These are phyloP conservation scores for Meloidogyne chitwoodi DNA, from an alignment of 1,140 invertebrate species.

Conservation along the genomic window DNA sequence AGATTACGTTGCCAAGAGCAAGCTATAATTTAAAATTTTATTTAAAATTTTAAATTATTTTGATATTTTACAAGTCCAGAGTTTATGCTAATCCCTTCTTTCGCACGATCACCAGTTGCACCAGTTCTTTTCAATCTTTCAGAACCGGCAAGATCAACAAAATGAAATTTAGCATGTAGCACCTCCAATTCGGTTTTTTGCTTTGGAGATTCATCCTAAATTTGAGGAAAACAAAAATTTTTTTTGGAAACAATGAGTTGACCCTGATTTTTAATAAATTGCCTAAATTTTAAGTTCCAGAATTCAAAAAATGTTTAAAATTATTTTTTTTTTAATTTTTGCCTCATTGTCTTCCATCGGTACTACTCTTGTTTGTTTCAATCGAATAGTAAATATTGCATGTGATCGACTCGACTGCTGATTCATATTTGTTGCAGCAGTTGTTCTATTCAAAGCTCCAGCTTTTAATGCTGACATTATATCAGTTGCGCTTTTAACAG, in stretches of 20 bases:
- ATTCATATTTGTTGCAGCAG: constrained; percentile 87
- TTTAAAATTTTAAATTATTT: background rate
- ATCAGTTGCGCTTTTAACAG: constrained; percentile 44
- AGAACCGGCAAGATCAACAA: constrained; percentile 65
- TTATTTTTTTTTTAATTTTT: constrained; percentile 2
- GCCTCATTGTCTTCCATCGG: constrained; percentile 20
- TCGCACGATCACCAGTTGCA: constrained; percentile 65
- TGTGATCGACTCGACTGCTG: constrained; percentile 89
- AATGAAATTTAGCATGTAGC: constrained; percentile 65
- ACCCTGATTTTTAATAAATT: too few relatives aligned
- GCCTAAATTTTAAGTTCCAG: too few relatives aligned
- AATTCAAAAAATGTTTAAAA: background rate
- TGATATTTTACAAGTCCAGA: constrained; percentile 61
- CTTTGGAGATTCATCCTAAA: background rate
- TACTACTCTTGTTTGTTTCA: constrained; percentile 40
- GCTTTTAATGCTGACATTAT: constrained; percentile 45
- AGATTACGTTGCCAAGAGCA: constrained; percentile 72
- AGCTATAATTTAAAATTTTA: constrained; percentile 62
- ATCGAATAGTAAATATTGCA: constrained; percentile 74
- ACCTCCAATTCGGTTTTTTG: constrained; percentile 58
- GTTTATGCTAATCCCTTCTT: constrained; percentile 66
- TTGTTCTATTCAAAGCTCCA: constrained; percentile 51
- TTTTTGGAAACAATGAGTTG: too few relatives aligned
- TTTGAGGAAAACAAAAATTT: background rate
- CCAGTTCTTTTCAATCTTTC: constrained; percentile 65